Evolutionary conservation across 2,113 vertebrate species (phyloP).

Genomic region (Oreochromis aureus): DNA sequence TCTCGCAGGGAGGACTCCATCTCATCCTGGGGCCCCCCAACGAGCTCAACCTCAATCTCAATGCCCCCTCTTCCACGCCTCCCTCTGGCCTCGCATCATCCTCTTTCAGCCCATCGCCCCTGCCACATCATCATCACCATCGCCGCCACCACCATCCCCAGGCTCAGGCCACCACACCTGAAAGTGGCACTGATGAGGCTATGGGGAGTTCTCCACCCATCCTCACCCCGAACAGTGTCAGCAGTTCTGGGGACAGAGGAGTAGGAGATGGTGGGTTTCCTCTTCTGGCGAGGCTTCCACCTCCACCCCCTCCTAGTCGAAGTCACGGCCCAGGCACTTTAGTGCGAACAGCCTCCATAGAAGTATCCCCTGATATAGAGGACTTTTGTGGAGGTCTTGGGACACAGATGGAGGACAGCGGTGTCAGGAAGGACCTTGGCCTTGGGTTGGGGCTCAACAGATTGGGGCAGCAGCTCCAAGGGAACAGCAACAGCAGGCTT

Average conservation of each 20-base stretch:
- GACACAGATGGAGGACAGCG: constrained; percentile 18
- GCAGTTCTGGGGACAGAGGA: constrained; percentile 17
- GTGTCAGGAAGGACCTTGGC: constrained; percentile 58
- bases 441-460: constrained; percentile 48
- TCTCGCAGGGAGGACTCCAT: constrained; percentile 85
- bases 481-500: constrained; percentile 68
- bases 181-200: constrained; percentile 67
- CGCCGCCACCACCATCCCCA: constrained; percentile 75
- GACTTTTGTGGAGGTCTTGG: constrained; percentile 45
- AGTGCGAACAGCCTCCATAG: neutral
- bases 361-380: constrained; percentile 24
- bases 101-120: constrained; percentile 75
- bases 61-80: constrained; percentile 76
- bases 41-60: constrained; percentile 83
- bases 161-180: constrained; percentile 77
- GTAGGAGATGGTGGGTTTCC: constrained; percentile 50
- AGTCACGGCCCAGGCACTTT: neutral
- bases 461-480: constrained; percentile 64
- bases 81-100: constrained; percentile 73
- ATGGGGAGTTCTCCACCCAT: constrained; percentile 69
- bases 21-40: constrained; percentile 86
- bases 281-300: constrained; percentile 57
- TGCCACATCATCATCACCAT: constrained; percentile 72
- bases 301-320: constrained; percentile 46
- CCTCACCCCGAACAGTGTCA: constrained; percentile 66